Evolutionary conservation across 2,797 vertebrate genomes (phyloP).

Genomic region (Sebastes baramenuke): DNA sequence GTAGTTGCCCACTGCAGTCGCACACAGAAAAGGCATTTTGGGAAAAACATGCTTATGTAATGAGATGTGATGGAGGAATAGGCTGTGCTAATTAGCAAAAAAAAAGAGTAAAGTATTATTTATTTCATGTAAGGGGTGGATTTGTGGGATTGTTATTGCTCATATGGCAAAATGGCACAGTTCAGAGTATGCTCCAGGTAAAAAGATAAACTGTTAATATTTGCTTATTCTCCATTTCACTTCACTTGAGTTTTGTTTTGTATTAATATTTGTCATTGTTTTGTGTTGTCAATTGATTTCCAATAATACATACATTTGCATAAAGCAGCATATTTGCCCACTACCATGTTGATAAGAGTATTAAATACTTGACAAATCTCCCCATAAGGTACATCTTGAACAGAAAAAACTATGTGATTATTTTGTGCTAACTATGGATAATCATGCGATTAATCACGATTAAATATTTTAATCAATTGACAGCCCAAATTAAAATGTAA

Average conservation of each 20-base stretch:
- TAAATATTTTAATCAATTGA: not conserved
- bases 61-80: not conserved
- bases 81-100: not conserved
- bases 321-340: too few relatives aligned
- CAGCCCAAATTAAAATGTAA: not conserved
- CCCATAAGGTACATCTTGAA: too few relatives aligned
- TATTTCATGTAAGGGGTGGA: not conserved
- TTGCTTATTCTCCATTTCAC: not conserved
- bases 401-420: too few relatives aligned
- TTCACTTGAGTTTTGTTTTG: not conserved
- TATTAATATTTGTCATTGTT: too few relatives aligned
- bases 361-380: too few relatives aligned
- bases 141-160: not conserved
- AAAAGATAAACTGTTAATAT: too few relatives aligned
- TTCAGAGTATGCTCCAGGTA: not conserved
- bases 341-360: too few relatives aligned
- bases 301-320: too few relatives aligned
- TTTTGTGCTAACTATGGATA: too few relatives aligned
- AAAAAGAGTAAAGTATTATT: not conserved
- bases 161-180: not conserved
- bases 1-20: not conserved
- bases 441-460: too few relatives aligned
- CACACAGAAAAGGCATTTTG: not conserved
- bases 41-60: not conserved
- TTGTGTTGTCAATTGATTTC: too few relatives aligned